phyloP scores from a whole-genome alignment of 2,797 vertebrate genomes.

The Streptopelia turtur region DNA sequence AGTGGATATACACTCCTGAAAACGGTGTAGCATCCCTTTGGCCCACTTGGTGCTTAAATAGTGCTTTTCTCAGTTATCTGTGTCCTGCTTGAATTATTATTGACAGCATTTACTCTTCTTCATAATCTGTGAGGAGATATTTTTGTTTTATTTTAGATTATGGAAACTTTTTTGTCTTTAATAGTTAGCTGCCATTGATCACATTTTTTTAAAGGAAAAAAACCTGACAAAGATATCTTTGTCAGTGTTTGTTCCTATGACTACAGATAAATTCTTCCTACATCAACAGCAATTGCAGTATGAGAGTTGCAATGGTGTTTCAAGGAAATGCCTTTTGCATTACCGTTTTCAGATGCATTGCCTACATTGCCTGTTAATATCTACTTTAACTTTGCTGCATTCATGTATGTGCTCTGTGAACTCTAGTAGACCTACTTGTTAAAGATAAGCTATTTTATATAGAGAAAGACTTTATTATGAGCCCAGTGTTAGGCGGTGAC shows the following conservation, averaged over 20 bases:
- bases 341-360: neutral
- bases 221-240: neutral
- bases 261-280: neutral
- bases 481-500: neutral
- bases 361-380: neutral
- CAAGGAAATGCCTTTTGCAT: neutral
- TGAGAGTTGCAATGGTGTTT: neutral
- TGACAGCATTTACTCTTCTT: neutral
- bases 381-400: neutral
- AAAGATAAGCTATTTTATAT: neutral
- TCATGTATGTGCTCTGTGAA: neutral
- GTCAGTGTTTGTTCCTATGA: neutral
- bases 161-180: neutral
- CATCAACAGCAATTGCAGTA: neutral
- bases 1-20: neutral
- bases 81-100: neutral
- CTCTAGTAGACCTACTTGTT: neutral
- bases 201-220: neutral
- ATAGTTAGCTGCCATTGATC: neutral
- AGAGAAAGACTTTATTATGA: neutral
- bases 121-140: neutral
- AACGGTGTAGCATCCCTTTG: neutral
- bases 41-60: neutral
- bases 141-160: neutral
- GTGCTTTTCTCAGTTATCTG: neutral